Base-by-base conservation (phyloP, 2,888 invertebrate species). In the Periphyllus acericola region DNA sequence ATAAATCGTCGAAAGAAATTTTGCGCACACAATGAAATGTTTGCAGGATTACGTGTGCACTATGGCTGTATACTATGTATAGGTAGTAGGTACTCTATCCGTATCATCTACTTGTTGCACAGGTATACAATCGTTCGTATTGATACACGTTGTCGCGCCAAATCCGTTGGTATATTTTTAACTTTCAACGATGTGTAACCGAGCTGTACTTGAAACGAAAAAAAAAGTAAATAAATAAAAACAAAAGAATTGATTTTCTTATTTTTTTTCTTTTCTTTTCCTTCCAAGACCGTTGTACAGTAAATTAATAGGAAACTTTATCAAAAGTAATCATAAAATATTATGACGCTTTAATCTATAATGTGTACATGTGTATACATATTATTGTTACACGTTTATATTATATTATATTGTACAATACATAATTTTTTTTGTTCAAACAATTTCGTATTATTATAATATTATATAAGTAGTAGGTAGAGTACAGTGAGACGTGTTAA, bases 1-100 rank as follows among this genome's bases (percentile, higher is more conserved):
- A n/a, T n/a, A 29, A 55, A 87, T 14, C 36, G 3, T 74, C 86
- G 5, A 87, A 87, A 25, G 86, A 87, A 87, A 87, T 87, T 32
- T 55, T 87, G 78, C 32, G 17, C 60, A 74, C 72, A 21, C 19
- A 60, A 36, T 72, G 11, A n/a, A 32, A 75, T n/a, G 11, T 14
- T n/a, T 11, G n/a, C n/a, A n/a, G 29, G 29, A 68, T 68, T 9
- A n/a, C 29, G 9, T 36, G 17, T 36, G n/a, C n/a, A n/a, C n/a
- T n/a, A n/a, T n/a, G n/a, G n/a, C n/a, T n/a, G n/a, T n/a, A n/a
- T n/a, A n/a, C n/a, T n/a, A n/a, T n/a, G n/a, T n/a, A n/a, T n/a
- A n/a, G n/a, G n/a, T n/a, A n/a, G n/a, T n/a, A n/a, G n/a, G n/a
- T n/a, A n/a, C n/a, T n/a, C n/a, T n/a, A n/a, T n/a, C 5, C 19